These are phyloP conservation scores for Spermophilus dauricus DNA, from an alignment of 2,113 vertebrate species.

Conservation along the genomic window DNA sequence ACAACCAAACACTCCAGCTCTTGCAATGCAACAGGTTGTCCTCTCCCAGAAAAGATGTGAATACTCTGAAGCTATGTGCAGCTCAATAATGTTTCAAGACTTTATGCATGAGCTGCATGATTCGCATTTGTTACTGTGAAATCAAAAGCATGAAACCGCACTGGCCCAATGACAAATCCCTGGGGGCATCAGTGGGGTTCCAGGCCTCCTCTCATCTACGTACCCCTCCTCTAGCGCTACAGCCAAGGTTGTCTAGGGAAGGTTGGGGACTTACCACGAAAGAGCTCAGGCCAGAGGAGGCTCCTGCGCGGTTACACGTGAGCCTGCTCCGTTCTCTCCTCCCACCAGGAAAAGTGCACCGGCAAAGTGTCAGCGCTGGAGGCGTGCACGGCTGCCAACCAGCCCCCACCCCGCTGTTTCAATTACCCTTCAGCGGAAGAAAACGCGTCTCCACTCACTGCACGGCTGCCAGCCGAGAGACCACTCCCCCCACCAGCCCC, in stretches of 20 bases:
- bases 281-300: slow-evolving; percentile 68
- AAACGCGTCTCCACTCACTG: not conserved
- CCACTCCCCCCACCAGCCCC: slow-evolving; percentile 55
- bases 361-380: slow-evolving; percentile 55
- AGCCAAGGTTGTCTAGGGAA: slow-evolving; percentile 52
- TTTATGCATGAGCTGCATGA: not conserved
- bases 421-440: not conserved
- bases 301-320: slow-evolving; percentile 80
- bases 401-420: not conserved
- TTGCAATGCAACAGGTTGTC: slow-evolving; percentile 77
- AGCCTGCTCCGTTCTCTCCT: slow-evolving; percentile 73
- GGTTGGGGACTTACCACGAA: slow-evolving; percentile 79
- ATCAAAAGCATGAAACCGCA: not conserved
- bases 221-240: not conserved
- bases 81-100: slow-evolving; percentile 35
- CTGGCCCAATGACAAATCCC: not conserved
- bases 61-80: not conserved
- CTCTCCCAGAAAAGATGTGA: not conserved
- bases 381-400: slow-evolving; percentile 54
- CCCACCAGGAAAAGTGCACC: slow-evolving; percentile 71
- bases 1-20: slow-evolving; percentile 35
- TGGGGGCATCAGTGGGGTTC: not conserved
- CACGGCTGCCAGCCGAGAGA: slow-evolving; percentile 40
- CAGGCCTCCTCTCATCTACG: not conserved
- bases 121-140: not conserved